Evolutionary conservation across 2,888 invertebrate genomes (phyloP).

Genomic region (Folsomia candida): DNA sequence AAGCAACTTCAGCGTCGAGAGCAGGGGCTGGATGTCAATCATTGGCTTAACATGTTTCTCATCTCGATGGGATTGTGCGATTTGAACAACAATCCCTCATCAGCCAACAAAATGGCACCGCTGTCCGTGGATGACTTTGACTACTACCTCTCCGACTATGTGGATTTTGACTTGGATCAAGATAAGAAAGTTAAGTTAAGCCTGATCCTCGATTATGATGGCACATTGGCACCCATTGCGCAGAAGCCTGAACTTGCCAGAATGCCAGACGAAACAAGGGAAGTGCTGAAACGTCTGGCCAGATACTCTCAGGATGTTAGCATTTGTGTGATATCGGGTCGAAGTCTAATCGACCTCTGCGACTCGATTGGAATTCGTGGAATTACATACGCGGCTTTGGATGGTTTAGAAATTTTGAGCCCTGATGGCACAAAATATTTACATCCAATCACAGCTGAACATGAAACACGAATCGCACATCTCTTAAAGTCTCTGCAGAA

Average conservation of each 20-base stretch:
- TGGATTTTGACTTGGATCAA: slow-evolving; percentile 49
- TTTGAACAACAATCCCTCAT: slow-evolving; percentile 51
- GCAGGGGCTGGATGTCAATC: slow-evolving; percentile 54
- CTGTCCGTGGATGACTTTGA: slow-evolving; percentile 55
- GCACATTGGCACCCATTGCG: slow-evolving; percentile 56
- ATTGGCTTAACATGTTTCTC: slow-evolving; percentile 55
- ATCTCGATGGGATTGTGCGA: slow-evolving; percentile 53
- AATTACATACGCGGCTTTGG: slow-evolving; percentile 56
- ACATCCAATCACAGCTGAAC: slow-evolving; percentile 56
- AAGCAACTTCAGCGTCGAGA: slow-evolving; percentile 55
- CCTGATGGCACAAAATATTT: slow-evolving; percentile 56
- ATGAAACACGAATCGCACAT: slow-evolving; percentile 53
- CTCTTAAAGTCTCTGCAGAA: slow-evolving; percentile 53
- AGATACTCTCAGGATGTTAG: slow-evolving; percentile 54
- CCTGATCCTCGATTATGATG: slow-evolving; percentile 57
- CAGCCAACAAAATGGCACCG: slow-evolving; percentile 53
- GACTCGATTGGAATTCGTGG: slow-evolving; percentile 55
- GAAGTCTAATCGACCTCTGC: slow-evolving; percentile 55
- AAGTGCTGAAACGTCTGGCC: slow-evolving; percentile 54
- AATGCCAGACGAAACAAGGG: slow-evolving; percentile 54
- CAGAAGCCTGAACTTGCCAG: slow-evolving; percentile 55
- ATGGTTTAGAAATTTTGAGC: slow-evolving; percentile 56
- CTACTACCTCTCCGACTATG: slow-evolving; percentile 52
- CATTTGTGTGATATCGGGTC: slow-evolving; percentile 56
- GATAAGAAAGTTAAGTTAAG: slow-evolving; percentile 53